Conservation (phyloP, 2,888 invertebrate genomes). For the Acronicta alni region DNA sequence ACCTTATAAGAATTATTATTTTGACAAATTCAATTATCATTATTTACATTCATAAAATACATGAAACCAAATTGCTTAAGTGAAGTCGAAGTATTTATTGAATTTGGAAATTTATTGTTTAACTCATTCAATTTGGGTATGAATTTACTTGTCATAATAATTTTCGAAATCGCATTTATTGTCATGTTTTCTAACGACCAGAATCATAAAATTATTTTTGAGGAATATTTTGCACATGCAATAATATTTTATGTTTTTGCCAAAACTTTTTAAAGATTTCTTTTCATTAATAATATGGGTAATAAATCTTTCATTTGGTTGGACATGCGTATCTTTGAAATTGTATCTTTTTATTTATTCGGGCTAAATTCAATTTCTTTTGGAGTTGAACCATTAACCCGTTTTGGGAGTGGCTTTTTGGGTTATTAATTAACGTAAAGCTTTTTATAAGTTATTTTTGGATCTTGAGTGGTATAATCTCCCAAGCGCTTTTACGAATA, state of each 20-base stretch:
- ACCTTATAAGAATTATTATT: not conserved
- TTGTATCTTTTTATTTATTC: conserved; percentile 38
- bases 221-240: conserved; percentile 14
- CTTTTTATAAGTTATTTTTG: conserved; percentile 26
- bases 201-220: conserved; percentile 5
- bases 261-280: conserved; percentile 36
- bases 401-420: conserved; percentile 40
- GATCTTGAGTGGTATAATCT: conserved; percentile 1
- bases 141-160: conserved; percentile 31
- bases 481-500: not conserved
- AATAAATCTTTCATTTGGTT: conserved; percentile 62
- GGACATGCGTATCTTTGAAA: conserved; percentile 48
- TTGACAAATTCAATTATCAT: conserved; percentile 27
- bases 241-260: conserved; percentile 28
- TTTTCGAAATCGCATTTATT: conserved; percentile 11
- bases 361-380: conserved; percentile 50
- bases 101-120: conserved; percentile 25
- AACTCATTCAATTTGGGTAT: conserved; percentile 2
- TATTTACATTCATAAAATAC: conserved; percentile 25
- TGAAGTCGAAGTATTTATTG: conserved; percentile 40
- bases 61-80: conserved; percentile 26
- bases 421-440: conserved; percentile 41
- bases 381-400: conserved; percentile 40
- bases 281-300: conserved; percentile 61
- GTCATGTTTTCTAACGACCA: conserved; percentile 22